These are phyloP conservation scores for Conchocele bisecta DNA, from an alignment of 2,888 invertebrate species.

Conservation along the genomic window DNA sequence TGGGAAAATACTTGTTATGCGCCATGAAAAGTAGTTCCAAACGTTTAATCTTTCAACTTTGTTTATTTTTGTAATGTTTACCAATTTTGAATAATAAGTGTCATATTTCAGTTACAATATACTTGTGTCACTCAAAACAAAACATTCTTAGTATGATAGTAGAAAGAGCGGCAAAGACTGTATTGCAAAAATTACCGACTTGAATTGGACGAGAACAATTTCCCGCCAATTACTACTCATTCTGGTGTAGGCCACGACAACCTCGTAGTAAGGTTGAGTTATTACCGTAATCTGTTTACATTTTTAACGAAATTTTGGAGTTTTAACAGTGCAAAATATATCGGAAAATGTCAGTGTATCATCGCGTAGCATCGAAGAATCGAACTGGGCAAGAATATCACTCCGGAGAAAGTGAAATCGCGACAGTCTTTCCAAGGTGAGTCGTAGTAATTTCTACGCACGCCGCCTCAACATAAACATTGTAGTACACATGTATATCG, in stretches of 20 bases:
- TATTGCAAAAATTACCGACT: conserved; percentile 37
- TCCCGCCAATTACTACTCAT: conserved; percentile 82
- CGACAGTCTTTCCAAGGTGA: conserved; percentile 75
- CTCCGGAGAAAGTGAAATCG: conserved; percentile 71
- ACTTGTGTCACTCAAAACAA: not conserved
- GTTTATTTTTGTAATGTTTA: conserved; percentile 1
- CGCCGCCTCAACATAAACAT: conserved; percentile 77
- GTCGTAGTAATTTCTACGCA: conserved; percentile 76
- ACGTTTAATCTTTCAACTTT: conserved; percentile 48
- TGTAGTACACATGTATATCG: conserved; percentile 72
- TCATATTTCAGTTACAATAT: not conserved
- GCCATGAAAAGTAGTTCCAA: conserved; percentile 63
- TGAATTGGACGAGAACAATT: conserved; percentile 78
- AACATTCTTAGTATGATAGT: not conserved
- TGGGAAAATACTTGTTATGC: conserved; percentile 60
- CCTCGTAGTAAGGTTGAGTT: conserved; percentile 68
- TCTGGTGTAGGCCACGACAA: conserved; percentile 74
- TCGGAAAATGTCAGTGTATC: conserved; percentile 67
- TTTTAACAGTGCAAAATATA: conserved; percentile 27
- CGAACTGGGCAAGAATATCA: conserved; percentile 69
- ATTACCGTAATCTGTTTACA: conserved; percentile 49
- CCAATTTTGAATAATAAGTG: not conserved
- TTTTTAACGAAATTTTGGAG: conserved; percentile 45
- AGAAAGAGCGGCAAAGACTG: conserved; percentile 41
- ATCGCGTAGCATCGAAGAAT: conserved; percentile 66